Evolutionary conservation across 2,888 invertebrate species (phyloP).

Genomic region (Sesia bembeciformis): DNA sequence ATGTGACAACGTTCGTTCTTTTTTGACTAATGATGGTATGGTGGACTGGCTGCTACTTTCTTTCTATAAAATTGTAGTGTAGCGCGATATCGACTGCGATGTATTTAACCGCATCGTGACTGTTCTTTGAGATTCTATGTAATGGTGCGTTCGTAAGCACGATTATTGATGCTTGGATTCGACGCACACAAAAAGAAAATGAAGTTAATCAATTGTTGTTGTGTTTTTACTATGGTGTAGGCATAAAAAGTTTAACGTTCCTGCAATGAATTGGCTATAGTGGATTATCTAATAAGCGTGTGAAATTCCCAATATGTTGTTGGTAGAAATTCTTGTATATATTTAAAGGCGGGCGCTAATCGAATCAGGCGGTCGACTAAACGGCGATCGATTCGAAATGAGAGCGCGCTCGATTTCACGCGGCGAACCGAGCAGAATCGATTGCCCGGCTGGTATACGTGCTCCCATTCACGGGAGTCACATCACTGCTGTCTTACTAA

Average conservation of each 20-base stretch:
- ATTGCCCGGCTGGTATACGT: slow-evolving; percentile 38
- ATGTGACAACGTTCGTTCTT: too few species aligned
- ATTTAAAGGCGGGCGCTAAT: slow-evolving; percentile 38
- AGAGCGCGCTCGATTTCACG: slow-evolving; percentile 62
- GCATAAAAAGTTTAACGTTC: slow-evolving; percentile 1
- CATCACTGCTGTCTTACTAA: slow-evolving; percentile 13
- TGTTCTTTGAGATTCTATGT: too few species aligned
- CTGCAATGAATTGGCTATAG: slow-evolving; percentile 18
- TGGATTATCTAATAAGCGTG: slow-evolving; percentile 26
- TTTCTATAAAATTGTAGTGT: too few species aligned
- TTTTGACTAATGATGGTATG: too few species aligned
- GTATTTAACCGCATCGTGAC: too few species aligned
- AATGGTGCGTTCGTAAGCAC: too few species aligned
- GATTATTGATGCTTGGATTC: too few species aligned
- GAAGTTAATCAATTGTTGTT: too few species aligned
- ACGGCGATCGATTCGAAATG: slow-evolving; percentile 49
- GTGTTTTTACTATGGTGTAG: too few species aligned
- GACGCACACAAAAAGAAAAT: too few species aligned
- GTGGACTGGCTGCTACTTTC: too few species aligned
- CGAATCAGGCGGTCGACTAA: slow-evolving; percentile 43
- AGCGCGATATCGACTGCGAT: too few species aligned
- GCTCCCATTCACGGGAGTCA: slow-evolving; percentile 36
- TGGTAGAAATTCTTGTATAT: slow-evolving; percentile 7
- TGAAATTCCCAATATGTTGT: slow-evolving; percentile 7
- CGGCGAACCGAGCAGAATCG: slow-evolving; percentile 55